Evolutionary conservation across 2,888 invertebrate species (phyloP).

Genomic region (Sipunculus nudus): DNA sequence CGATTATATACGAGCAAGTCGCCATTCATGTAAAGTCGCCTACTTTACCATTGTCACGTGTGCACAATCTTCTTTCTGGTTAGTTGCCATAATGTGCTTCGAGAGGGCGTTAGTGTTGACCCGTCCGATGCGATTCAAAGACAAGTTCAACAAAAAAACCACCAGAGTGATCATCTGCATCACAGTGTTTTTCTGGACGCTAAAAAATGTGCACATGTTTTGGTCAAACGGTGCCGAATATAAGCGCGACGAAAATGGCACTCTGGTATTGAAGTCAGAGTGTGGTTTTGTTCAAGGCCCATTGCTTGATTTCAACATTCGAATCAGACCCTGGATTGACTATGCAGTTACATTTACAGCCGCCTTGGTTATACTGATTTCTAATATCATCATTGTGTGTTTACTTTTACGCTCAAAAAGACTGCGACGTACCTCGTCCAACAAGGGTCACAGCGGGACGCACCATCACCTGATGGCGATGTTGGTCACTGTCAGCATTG

Average conservation of each 20-base stretch:
- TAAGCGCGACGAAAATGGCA: background rate
- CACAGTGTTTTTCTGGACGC: background rate
- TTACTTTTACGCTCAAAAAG: no score
- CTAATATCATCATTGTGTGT: background rate
- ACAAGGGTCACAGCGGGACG: no score
- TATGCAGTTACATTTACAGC: background rate
- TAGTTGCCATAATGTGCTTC: background rate
- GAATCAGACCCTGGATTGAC: background rate
- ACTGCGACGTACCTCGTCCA: no score
- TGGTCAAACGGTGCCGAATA: background rate
- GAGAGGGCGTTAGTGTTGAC: background rate
- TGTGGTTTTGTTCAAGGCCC: background rate
- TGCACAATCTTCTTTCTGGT: background rate
- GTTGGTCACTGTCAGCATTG: background rate
- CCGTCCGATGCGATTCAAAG: background rate
- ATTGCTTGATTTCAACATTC: background rate
- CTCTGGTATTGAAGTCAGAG: background rate
- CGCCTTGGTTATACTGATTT: background rate
- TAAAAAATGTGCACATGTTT: background rate
- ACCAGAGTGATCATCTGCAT: background rate
- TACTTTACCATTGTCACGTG: background rate
- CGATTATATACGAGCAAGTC: background rate
- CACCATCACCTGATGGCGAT: background rate
- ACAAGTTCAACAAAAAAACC: background rate
- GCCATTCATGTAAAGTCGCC: background rate